phyloP scores from a whole-genome alignment of 2,888 invertebrate species.

The Oxyteleia sp. region DNA sequence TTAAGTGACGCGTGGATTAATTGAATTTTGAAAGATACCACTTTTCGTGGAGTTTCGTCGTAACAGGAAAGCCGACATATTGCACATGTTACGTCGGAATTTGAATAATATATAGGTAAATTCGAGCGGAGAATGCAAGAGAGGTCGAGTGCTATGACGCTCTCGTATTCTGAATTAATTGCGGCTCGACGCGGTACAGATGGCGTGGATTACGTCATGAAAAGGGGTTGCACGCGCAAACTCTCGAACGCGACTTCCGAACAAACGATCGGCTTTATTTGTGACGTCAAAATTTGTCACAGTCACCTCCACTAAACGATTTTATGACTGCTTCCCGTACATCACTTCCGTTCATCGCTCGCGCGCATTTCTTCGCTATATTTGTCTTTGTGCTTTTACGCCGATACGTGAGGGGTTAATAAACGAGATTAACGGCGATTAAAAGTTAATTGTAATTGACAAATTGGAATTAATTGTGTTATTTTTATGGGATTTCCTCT shows the following conservation, averaged over 20 bases:
- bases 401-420: neutral
- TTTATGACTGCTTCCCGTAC: constrained; percentile 55
- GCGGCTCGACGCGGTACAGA: constrained; percentile 80
- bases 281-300: constrained; percentile 78
- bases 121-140: constrained; percentile 67
- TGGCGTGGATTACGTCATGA: constrained; percentile 81
- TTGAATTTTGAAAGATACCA: constrained; percentile 59
- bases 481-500: too few species aligned
- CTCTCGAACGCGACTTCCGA: constrained; percentile 78
- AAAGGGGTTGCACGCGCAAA: constrained; percentile 77
- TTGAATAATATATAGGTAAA: constrained; percentile 74
- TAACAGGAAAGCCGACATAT: constrained; percentile 62
- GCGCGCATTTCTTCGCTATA: neutral
- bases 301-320: constrained; percentile 73
- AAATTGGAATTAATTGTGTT: too few species aligned
- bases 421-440: neutral
- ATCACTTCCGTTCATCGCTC: constrained; percentile 32
- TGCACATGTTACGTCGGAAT: constrained; percentile 73
- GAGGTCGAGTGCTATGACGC: constrained; percentile 69
- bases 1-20: constrained; percentile 50
- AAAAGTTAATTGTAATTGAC: too few species aligned
- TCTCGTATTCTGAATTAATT: constrained; percentile 80
- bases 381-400: neutral
- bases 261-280: constrained; percentile 80
- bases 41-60: constrained; percentile 50